These are phyloP conservation scores for Cryptus armator DNA, from an alignment of 2,888 invertebrate genomes.

Conservation along the genomic window DNA sequence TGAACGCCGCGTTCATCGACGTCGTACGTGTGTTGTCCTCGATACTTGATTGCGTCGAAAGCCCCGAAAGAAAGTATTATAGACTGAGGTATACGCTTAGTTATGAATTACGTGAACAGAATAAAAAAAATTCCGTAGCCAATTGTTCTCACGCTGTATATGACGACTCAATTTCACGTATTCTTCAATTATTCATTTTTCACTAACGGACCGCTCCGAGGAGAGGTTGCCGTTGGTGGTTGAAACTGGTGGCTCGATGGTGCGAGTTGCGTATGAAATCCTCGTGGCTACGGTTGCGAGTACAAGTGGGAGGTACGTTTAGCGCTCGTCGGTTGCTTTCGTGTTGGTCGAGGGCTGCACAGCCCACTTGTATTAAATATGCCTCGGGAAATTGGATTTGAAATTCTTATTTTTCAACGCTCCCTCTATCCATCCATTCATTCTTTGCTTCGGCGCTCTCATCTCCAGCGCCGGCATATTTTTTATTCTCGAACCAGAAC, in stretches of 20 bases:
- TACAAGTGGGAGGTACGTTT: constrained; percentile 41
- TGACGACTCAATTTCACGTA: constrained; percentile 69
- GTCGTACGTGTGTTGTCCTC: background rate
- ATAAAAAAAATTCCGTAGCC: constrained; percentile 48
- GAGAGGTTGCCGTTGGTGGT: constrained; percentile 39
- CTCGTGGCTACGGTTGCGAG: constrained; percentile 28
- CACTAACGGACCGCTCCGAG: constrained; percentile 55
- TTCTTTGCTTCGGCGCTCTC: constrained; percentile 32
- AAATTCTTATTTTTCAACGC: constrained; percentile 81
- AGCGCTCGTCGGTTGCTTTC: constrained; percentile 53
- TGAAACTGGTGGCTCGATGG: constrained; percentile 42
- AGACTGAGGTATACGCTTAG: background rate
- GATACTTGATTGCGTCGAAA: background rate
- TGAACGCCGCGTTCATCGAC: background rate
- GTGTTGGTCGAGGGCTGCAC: constrained; percentile 52
- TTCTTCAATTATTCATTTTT: constrained; percentile 77
- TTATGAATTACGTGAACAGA: background rate
- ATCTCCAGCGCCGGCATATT: constrained; percentile 25
- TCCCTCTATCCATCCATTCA: constrained; percentile 28
- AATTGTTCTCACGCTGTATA: constrained; percentile 51
- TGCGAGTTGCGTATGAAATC: constrained; percentile 51
- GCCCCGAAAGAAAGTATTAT: background rate
- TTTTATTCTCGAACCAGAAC: background rate
- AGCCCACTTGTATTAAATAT: constrained; percentile 77
- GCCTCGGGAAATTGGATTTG: constrained; percentile 81